These are phyloP conservation scores for Coecobrya sp. DNA, from an alignment of 2,888 invertebrate species.

Conservation along the genomic window DNA sequence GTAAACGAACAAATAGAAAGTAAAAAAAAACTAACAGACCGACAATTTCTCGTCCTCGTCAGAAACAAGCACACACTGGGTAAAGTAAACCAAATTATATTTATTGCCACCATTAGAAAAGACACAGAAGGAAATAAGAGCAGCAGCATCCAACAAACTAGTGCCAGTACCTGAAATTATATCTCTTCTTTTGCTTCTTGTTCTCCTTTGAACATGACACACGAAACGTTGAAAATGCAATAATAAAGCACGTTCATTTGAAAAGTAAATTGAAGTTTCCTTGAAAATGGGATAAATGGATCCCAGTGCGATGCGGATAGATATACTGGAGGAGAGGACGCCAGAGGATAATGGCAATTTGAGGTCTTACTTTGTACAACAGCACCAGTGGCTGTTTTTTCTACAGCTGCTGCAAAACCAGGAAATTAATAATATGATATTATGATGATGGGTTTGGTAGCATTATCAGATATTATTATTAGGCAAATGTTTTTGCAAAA, in stretches of 20 bases:
- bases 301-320: slow-evolving; percentile 14
- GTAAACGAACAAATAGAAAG: slow-evolving; percentile 32
- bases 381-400: neutral
- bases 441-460: slow-evolving; percentile 13
- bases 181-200: neutral
- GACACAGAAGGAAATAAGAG: slow-evolving; percentile 26
- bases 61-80: slow-evolving; percentile 13
- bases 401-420: neutral
- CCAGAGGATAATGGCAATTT: slow-evolving; percentile 24
- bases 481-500: neutral
- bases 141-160: neutral
- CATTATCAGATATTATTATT: neutral
- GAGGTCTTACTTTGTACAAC: neutral
- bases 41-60: neutral
- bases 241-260: slow-evolving; percentile 5
- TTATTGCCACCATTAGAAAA: slow-evolving; percentile 52
- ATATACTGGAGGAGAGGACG: neutral
- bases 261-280: slow-evolving; percentile 45
- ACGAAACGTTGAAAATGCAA: slow-evolving; percentile 11
- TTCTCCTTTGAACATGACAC: slow-evolving; percentile 18
- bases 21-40: neutral
- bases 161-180: slow-evolving; percentile 31
- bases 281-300: slow-evolving; percentile 29
- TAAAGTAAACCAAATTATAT: slow-evolving; percentile 44
- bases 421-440: slow-evolving; percentile 24